phyloP scores from a whole-genome alignment of 1,140 invertebrate species.

The Scylla paramamosain region DNA sequence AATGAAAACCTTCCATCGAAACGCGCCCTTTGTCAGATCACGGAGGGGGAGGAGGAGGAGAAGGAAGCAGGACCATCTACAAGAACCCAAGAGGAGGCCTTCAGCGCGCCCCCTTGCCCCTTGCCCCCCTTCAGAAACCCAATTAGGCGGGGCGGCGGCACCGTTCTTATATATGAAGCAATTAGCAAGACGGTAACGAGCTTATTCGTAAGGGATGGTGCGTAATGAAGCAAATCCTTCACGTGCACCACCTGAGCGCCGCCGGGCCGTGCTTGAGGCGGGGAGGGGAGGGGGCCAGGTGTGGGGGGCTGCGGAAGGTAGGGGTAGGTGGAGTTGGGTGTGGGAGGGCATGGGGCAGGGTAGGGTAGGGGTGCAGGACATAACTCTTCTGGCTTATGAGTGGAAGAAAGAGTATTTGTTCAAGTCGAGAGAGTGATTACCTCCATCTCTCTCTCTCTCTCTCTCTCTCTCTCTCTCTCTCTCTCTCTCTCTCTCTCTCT shows the following conservation, averaged over 20 bases:
- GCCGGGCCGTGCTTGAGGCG: not conserved
- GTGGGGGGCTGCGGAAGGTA: not conserved
- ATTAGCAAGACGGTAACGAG: constrained; percentile 21
- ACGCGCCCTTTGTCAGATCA: too few species aligned
- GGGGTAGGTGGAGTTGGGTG: not conserved
- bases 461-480: constrained; percentile 12
- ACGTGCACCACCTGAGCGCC: not conserved
- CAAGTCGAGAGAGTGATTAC: not conserved
- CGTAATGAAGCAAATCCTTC: constrained; percentile 9
- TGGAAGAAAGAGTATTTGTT: constrained; percentile 44
- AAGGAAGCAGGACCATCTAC: too few species aligned
- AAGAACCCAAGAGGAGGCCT: too few species aligned
- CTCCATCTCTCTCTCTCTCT: not conserved
- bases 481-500: too few species aligned
- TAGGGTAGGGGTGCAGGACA: not conserved
- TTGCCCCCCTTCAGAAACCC: not conserved
- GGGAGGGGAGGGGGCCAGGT: not conserved
- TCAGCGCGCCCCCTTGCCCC: not conserved
- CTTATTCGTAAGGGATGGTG: not conserved
- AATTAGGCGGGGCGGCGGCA: constrained; percentile 16
- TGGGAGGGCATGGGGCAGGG: not conserved
- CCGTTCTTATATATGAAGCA: constrained; percentile 4
- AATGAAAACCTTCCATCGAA: too few species aligned
- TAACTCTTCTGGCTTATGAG: constrained; percentile 4
- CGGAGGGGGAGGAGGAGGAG: too few species aligned